A percentile compares a stretch with the other conserved stretches of the same genome.
These are phyloP conservation scores for Proales similis DNA, from an alignment of 1,140 invertebrate genomes.

Conservation along the genomic window DNA sequence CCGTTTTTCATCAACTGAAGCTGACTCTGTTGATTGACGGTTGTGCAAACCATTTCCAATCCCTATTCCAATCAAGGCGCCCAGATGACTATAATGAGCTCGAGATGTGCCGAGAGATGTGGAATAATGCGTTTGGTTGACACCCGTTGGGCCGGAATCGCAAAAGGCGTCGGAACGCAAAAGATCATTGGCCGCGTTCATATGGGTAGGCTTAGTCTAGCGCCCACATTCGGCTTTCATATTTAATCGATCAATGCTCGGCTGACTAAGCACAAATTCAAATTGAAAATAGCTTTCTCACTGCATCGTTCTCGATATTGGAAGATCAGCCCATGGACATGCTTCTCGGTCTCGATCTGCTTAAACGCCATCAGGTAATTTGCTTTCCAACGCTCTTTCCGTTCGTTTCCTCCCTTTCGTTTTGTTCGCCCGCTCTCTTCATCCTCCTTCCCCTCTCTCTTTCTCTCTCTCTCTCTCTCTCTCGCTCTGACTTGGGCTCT, in stretches of 20 bases:
- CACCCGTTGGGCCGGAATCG: slow-evolving; percentile 83
- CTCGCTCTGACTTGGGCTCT: too few relatives aligned
- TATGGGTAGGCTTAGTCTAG: slow-evolving; percentile 60
- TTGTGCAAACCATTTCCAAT: too few relatives aligned
- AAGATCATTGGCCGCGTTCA: slow-evolving; percentile 90
- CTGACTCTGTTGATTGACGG: slow-evolving; percentile 1
- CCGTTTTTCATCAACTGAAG: not conserved
- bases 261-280: slow-evolving; percentile 73
- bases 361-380: slow-evolving; percentile 70
- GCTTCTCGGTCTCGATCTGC: slow-evolving; percentile 90
- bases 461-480: too few relatives aligned
- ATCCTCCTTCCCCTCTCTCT: too few relatives aligned
- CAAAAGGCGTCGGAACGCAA: slow-evolving; percentile 82
- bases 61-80: slow-evolving; percentile 53
- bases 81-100: slow-evolving; percentile 57
- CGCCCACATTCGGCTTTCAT: not conserved
- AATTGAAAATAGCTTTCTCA: slow-evolving; percentile 83
- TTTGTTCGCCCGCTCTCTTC: too few relatives aligned
- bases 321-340: slow-evolving; percentile 97
- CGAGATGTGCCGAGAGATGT: slow-evolving; percentile 65
- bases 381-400: not conserved
- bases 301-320: slow-evolving; percentile 92
- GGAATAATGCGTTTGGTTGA: slow-evolving; percentile 92
- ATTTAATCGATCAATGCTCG: slow-evolving; percentile 13
- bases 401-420: slow-evolving; percentile 31